phyloP scores from a whole-genome alignment of 2,888 invertebrate species.

The Eulithis prunata region DNA sequence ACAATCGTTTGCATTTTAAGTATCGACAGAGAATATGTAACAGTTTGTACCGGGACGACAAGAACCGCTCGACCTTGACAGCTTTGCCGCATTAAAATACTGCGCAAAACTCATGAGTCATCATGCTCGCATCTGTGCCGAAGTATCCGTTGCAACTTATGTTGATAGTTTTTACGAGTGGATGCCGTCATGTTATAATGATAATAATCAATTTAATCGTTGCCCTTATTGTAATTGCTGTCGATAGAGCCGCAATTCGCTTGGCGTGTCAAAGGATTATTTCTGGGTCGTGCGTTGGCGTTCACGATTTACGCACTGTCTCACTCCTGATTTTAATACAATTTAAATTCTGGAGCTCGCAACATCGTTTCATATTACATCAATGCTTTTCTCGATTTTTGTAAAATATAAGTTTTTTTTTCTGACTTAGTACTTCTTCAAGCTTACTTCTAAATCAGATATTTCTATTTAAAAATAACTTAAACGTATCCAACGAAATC shows the following conservation, averaged over 20 bases:
- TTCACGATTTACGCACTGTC: slow-evolving; percentile 4
- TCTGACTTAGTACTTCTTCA: too few relatives aligned
- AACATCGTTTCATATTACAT: background rate
- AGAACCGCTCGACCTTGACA: slow-evolving; percentile 28
- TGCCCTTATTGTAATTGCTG: slow-evolving; percentile 9
- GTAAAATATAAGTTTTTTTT: too few relatives aligned
- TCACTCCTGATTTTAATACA: slow-evolving; percentile 11
- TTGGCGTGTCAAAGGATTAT: slow-evolving; percentile 19
- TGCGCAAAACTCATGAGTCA: slow-evolving; percentile 30
- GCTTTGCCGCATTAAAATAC: slow-evolving; percentile 27
- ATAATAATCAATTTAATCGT: slow-evolving; percentile 13
- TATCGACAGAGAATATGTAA: slow-evolving; percentile 16
- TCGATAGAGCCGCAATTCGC: slow-evolving; percentile 15
- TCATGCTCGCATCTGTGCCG: slow-evolving; percentile 14
- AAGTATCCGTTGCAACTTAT: slow-evolving; percentile 3
- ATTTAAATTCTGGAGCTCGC: slow-evolving; percentile 19
- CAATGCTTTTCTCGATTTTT: background rate
- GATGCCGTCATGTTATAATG: slow-evolving; percentile 16
- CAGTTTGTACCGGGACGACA: slow-evolving; percentile 13
- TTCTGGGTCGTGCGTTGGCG: slow-evolving; percentile 21
- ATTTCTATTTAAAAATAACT: too few relatives aligned
- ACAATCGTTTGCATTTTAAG: slow-evolving; percentile 29
- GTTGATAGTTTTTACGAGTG: slow-evolving; percentile 18
- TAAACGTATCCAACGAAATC: too few relatives aligned
- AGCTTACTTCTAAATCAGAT: too few relatives aligned